phyloP scores from a whole-genome alignment of 2,113 vertebrate species.

The human region DNA sequence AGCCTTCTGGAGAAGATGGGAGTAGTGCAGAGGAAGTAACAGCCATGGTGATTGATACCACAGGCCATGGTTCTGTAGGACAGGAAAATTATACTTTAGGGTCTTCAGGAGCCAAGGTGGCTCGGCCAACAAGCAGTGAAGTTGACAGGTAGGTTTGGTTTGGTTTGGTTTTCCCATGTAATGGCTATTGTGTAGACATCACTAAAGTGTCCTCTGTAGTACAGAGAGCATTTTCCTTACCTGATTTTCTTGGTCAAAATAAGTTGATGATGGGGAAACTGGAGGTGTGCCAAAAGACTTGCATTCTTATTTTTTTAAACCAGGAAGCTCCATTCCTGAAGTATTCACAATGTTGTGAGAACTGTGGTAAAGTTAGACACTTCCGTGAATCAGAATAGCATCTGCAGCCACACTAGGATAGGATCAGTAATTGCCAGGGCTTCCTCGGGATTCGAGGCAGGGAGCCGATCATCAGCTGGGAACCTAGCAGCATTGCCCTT shows the following conservation, averaged over 20 bases:
- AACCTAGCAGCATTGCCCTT: slow-evolving; percentile 1
- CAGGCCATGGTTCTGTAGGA: slow-evolving; percentile 89
- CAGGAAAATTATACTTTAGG: slow-evolving; percentile 87
- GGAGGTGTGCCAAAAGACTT: not conserved
- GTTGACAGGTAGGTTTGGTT: slow-evolving; percentile 91
- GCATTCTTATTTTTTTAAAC: slow-evolving; percentile 51
- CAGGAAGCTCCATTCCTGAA: not conserved
- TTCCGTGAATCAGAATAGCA: slow-evolving; percentile 55
- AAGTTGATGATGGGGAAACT: slow-evolving; percentile 16
- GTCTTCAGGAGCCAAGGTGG: slow-evolving; percentile 86
- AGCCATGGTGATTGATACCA: slow-evolving; percentile 95
- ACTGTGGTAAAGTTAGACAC: slow-evolving; percentile 57
- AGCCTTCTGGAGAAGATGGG: slow-evolving; percentile 92
- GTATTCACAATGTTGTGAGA: slow-evolving; percentile 15
- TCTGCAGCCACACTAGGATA: slow-evolving; percentile 38
- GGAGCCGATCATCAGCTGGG: slow-evolving; percentile 18
- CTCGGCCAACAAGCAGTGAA: slow-evolving; percentile 94
- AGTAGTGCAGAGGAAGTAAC: slow-evolving; percentile 92
- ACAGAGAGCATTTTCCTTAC: not conserved
- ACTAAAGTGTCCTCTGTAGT: not conserved
- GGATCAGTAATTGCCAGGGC: slow-evolving; percentile 52
- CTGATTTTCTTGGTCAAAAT: not conserved
- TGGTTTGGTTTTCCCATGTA: not conserved
- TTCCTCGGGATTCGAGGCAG: slow-evolving; percentile 25
- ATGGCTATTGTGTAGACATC: not conserved